Percentiles rank a stretch among this genome's conserved stretches.
Evolutionary conservation across 2,797 vertebrate genomes (phyloP).

Genomic region (Leptoclinus maculatus): DNA sequence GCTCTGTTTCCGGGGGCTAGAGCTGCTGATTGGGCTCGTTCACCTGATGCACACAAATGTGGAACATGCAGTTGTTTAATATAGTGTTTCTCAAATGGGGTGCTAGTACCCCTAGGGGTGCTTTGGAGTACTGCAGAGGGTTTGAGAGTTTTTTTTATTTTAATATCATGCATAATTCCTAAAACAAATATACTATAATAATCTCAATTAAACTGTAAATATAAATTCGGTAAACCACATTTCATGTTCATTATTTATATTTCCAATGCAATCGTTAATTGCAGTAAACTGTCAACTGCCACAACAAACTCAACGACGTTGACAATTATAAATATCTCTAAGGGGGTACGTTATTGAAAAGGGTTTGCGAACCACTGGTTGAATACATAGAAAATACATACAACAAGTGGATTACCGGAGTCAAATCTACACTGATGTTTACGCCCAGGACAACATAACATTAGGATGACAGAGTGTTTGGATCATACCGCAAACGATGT

Average conservation of each 20-base stretch:
- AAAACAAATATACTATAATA: background rate
- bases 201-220: background rate
- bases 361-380: background rate
- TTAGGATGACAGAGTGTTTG: background rate
- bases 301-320: background rate
- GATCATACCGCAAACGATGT: background rate
- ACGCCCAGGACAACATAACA: background rate
- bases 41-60: constrained; percentile 76
- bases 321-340: background rate
- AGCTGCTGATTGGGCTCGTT: constrained; percentile 71
- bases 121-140: background rate
- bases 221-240: background rate
- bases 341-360: background rate
- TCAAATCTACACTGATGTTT: background rate
- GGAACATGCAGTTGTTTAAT: background rate
- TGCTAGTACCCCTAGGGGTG: background rate
- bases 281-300: background rate
- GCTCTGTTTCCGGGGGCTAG: constrained; percentile 86
- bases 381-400: background rate
- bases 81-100: background rate
- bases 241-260: background rate
- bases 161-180: background rate
- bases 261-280: background rate
- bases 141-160: background rate
- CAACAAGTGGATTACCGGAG: background rate